Conservation (phyloP, 1,140 invertebrate species). For the Epicauta chinensis region DNA sequence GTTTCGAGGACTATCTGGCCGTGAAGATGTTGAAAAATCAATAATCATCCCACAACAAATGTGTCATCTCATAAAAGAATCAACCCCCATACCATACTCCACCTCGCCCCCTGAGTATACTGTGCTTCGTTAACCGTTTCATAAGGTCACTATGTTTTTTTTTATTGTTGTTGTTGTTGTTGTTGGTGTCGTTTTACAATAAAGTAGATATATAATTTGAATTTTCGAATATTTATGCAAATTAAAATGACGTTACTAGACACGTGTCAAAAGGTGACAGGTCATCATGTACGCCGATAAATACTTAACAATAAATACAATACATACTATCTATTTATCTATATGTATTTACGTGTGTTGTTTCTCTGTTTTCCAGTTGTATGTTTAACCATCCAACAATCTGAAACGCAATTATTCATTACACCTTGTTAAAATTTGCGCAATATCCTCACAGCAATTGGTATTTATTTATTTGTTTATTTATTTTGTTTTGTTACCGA, state of each 20-base stretch:
- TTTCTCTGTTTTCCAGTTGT: background rate
- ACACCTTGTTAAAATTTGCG: too few species aligned
- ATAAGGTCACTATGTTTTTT: too few species aligned
- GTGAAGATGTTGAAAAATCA: slow-evolving; percentile 17
- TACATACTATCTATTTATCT: slow-evolving; percentile 5
- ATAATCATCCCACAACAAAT: slow-evolving; percentile 17
- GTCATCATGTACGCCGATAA: slow-evolving; percentile 19
- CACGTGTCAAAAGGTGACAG: slow-evolving; percentile 29
- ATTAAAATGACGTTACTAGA: slow-evolving; percentile 17
- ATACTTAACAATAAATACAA: slow-evolving; percentile 19
- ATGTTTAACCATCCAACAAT: too few species aligned
- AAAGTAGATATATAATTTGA: too few species aligned
- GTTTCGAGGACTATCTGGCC: slow-evolving; percentile 11
- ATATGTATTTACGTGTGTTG: background rate
- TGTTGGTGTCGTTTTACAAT: too few species aligned
- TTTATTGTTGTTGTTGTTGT: too few species aligned
- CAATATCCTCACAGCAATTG: too few species aligned
- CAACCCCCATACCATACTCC: background rate
- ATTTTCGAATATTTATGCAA: slow-evolving; percentile 1
- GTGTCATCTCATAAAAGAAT: slow-evolving; percentile 16
- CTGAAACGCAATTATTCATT: too few species aligned
- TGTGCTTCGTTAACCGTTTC: too few species aligned
- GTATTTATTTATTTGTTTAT: too few species aligned
- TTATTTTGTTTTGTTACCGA: too few species aligned
- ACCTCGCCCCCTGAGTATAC: too few species aligned